A percentile compares a stretch with the other conserved stretches of the same genome.
These are phyloP conservation scores for Papilio polyxenes DNA, from an alignment of 1,140 invertebrate species.

Conservation along the genomic window DNA sequence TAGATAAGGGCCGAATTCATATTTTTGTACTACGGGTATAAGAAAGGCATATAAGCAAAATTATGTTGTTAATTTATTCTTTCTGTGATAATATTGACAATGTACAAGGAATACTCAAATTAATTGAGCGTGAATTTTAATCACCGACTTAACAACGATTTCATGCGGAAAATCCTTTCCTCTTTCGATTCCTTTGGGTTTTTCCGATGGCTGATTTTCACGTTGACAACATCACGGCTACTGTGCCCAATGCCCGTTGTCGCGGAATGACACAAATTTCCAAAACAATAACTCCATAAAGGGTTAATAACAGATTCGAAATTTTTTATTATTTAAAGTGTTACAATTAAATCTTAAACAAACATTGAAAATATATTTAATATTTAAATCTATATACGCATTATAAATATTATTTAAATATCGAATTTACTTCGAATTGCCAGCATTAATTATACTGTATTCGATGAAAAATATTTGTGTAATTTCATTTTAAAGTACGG, in stretches of 20 bases:
- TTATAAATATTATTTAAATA: neutral
- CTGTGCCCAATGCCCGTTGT: slow-evolving; percentile 44
- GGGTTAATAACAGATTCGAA: neutral
- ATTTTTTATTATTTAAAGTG: slow-evolving; percentile 6
- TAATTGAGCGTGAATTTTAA: slow-evolving; percentile 41
- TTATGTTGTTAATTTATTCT: too few species aligned
- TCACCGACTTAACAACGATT: slow-evolving; percentile 50
- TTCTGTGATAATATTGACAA: slow-evolving; percentile 2
- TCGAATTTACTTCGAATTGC: slow-evolving; percentile 17
- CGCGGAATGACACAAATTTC: slow-evolving; percentile 63
- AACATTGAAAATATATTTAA: neutral
- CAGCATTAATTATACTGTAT: neutral
- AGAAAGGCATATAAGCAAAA: neutral
- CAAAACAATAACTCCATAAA: slow-evolving; percentile 62
- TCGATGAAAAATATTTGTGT: slow-evolving; percentile 5
- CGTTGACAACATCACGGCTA: slow-evolving; percentile 50
- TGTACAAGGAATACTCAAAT: slow-evolving; percentile 40
- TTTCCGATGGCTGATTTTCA: slow-evolving; percentile 66
- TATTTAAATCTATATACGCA: too few species aligned
- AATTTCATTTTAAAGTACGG: slow-evolving; percentile 29
- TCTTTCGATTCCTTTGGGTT: slow-evolving; percentile 62
- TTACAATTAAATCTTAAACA: slow-evolving; percentile 29
- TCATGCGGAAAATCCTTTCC: slow-evolving; percentile 63
- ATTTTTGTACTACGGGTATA: neutral
- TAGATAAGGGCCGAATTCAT: neutral